These are phyloP conservation scores for Cyprinella venusta DNA, from an alignment of 2,797 vertebrate species.

Conservation along the genomic window DNA sequence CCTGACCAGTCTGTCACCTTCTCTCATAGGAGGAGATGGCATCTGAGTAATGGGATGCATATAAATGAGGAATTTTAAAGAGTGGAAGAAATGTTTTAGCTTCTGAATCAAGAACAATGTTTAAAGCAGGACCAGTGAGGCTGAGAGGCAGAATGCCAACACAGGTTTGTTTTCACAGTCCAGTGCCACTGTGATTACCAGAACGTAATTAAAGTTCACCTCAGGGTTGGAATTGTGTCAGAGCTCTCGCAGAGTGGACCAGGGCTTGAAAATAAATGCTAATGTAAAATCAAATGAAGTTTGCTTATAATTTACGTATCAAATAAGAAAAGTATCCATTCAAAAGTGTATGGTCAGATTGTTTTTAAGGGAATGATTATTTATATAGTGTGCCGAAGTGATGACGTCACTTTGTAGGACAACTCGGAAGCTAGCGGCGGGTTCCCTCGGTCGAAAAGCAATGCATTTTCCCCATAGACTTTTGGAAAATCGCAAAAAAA, in stretches of 20 bases:
- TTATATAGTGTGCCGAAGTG: too few species aligned
- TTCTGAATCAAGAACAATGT: neutral
- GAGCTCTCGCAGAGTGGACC: neutral
- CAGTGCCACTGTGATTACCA: slow-evolving; percentile 22
- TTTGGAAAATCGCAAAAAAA: too few species aligned
- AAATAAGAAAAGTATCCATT: neutral
- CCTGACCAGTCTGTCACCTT: slow-evolving; percentile 30
- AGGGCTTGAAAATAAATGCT: neutral
- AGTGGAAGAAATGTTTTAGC: neutral
- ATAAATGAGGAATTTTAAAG: neutral
- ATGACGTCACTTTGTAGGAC: too few species aligned
- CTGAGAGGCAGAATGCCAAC: slow-evolving; percentile 10
- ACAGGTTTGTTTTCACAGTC: slow-evolving; percentile 22
- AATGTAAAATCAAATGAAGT: neutral
- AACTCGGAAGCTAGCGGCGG: too few species aligned
- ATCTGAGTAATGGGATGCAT: slow-evolving; percentile 1
- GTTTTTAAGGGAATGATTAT: neutral
- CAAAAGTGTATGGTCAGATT: neutral
- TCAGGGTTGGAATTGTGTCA: neutral
- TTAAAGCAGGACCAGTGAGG: neutral
- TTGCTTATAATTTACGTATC: neutral
- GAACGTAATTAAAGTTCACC: slow-evolving; percentile 28
- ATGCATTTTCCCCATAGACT: too few species aligned
- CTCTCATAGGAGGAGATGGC: neutral
- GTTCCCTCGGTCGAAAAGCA: too few species aligned